Evolutionary conservation across 2,797 vertebrate genomes (phyloP), one percentile per base, ranked within the genome.

Genomic region (Cetoscarus ocellatus): DNA sequence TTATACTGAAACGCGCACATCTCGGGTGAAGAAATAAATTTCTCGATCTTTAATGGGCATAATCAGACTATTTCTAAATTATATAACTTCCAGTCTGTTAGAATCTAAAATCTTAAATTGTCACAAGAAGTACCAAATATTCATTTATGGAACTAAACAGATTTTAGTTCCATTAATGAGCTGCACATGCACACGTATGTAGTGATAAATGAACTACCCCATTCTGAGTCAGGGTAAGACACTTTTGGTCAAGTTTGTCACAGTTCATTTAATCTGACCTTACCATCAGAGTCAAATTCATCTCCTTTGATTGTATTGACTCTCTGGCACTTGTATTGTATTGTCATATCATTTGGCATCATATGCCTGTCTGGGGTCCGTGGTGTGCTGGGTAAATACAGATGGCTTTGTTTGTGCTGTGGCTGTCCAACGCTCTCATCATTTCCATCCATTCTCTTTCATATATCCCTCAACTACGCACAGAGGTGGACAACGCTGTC

Each of bases 401-500:
- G 58, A 76, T 40, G 38, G 45, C 61, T 76, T 9, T 70, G 61
- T 80, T 79, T 79, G 68, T 47, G 66, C 70, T 49, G 51, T 55
- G 27, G 48, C 76, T 73, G 75, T 84, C 76, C 70, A 49, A 55
- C 19, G 10, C 48, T 58, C 48, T 66, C 43, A 61, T 51, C 58
- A 39, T 64, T 45, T 48, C 70, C 59, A 55, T 58, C 61, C 49
- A 54, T 66, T 87, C 65, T 35, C 61, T 80, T 18, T 61, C 40
- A 35, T 82, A 70, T 58, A 47, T 67, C 40, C 42, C 69, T 50
- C 51, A 51, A 80, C 82, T 45, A 68, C 10, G 5, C 55, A 65
- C 55, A 36, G 75, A 79, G 68, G 88, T 65, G 72, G 66, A 85
- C 73, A 79, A 34, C 50, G 56, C 63, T 82, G 77, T 88, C 82